Percentiles rank a stretch among this genome's conserved stretches.
phyloP scores from a whole-genome alignment of 1,140 invertebrate species.

The Drosophila orena region DNA sequence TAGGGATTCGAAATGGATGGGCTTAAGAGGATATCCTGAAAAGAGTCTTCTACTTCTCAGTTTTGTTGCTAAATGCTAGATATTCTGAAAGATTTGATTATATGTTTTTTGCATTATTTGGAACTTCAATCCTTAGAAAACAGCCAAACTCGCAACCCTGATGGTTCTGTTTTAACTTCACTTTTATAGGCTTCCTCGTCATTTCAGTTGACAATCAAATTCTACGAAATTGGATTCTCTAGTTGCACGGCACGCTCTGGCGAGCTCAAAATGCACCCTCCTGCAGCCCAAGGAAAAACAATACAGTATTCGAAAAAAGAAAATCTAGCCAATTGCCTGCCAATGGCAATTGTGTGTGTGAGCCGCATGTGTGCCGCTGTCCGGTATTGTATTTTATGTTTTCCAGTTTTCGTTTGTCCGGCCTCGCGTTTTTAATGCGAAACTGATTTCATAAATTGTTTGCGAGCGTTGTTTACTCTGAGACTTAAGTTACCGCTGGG shows the following conservation, averaged over 20 bases:
- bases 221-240: constrained; percentile 79
- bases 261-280: constrained; percentile 26
- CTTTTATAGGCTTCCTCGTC: constrained; percentile 60
- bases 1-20: neutral
- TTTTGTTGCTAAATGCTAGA: no score
- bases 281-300: constrained; percentile 40
- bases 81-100: no score
- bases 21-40: no score
- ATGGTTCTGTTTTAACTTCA: constrained; percentile 7
- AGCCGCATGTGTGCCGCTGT: constrained; percentile 56
- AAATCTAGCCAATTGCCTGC: constrained; percentile 58
- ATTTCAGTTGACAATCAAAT: constrained; percentile 79
- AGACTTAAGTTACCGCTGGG: constrained; percentile 50
- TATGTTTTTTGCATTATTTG: no score
- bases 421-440: constrained; percentile 66
- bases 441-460: constrained; percentile 67
- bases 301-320: constrained; percentile 33
- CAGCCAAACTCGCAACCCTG: constrained; percentile 1
- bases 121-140: neutral
- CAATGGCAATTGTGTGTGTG: constrained; percentile 73
- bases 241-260: constrained; percentile 51
- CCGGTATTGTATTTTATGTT: constrained; percentile 42
- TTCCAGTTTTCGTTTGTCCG: constrained; percentile 8
- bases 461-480: constrained; percentile 57
- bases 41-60: no score